Evolutionary conservation across 2,797 vertebrate species (phyloP).

Genomic region (Chelon labrosus): DNA sequence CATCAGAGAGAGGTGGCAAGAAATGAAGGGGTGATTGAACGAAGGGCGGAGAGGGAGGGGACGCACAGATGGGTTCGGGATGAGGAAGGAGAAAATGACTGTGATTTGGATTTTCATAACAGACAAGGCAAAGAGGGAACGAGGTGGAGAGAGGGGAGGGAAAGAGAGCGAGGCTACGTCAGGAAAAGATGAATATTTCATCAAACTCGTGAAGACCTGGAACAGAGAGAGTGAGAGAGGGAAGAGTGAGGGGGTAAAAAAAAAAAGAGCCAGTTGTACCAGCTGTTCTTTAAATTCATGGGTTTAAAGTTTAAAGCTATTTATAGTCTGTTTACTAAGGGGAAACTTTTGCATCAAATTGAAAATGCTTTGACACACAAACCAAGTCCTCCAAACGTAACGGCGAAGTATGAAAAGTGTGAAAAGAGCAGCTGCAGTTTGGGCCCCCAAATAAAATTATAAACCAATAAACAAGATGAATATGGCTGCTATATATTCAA

Average conservation of each 20-base stretch:
- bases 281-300: slow-evolving; percentile 16
- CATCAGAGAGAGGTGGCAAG: slow-evolving; percentile 19
- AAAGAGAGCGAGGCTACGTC: slow-evolving; percentile 39
- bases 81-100: slow-evolving; percentile 34
- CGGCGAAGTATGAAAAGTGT: no score
- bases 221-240: slow-evolving; percentile 23
- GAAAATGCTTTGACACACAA: neutral
- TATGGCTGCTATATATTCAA: neutral
- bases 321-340: neutral
- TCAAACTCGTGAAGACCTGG: slow-evolving; percentile 51
- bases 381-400: neutral
- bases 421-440: no score
- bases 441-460: no score
- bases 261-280: slow-evolving; percentile 9
- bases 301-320: slow-evolving; percentile 17
- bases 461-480: no score
- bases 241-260: neutral
- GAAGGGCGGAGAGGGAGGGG: slow-evolving; percentile 22
- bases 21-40: slow-evolving; percentile 30
- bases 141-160: slow-evolving; percentile 32
- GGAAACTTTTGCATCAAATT: neutral
- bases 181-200: slow-evolving; percentile 69
- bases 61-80: slow-evolving; percentile 48
- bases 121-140: slow-evolving; percentile 41
- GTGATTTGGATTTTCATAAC: slow-evolving; percentile 62